Base-by-base conservation (phyloP, 2,888 invertebrate species). In the Nephrotoma guestfalica region DNA sequence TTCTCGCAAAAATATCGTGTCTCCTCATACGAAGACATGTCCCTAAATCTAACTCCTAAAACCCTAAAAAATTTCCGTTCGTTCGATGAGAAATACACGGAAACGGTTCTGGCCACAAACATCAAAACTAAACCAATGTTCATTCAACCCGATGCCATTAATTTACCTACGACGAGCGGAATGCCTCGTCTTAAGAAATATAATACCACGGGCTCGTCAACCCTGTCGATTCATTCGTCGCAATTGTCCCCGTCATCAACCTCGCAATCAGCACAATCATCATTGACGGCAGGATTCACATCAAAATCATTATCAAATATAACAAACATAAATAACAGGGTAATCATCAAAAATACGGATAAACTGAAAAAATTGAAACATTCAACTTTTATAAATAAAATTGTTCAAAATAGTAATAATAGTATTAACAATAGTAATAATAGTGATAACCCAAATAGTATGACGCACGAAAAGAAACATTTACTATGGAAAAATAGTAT, bases 1-100 rank as follows among this genome's bases (percentile, higher is more conserved):
- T 92, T 92, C 88, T 91, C 91, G 6, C 91, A 92, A 87, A 91
- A 92, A 88, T 92, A 92, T 88, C 89, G 91, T 83, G 91, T 92
- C 42, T 91, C 91, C 88, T 91, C 91, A 45, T 91, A 91, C 87
- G 91, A 92, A 88, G 91, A 92, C 87, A 91, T 92, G 91, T 91
- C 91, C 0, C 90, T 90, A 9, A 89, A 88, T 57, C 90, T 90
- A 9, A 89, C 88, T 51, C 89, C 89, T 18, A 89, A 90, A 45
- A 90, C 91, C 87, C 88, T 91, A 45, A 90, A 90, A 88, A 90
- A 90, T 83, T 92, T 91, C 85, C 90, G 91, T 30, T 92, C 91
- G 6, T 88, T 92, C 86, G 91, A 92, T 88, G 91, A 92, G 88
- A 91, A 92, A 88, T 90, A 90, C 2, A n/a, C 84, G 41, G 47